These are phyloP conservation scores for Sipha maydis DNA, from an alignment of 2,888 invertebrate genomes.

Conservation along the genomic window DNA sequence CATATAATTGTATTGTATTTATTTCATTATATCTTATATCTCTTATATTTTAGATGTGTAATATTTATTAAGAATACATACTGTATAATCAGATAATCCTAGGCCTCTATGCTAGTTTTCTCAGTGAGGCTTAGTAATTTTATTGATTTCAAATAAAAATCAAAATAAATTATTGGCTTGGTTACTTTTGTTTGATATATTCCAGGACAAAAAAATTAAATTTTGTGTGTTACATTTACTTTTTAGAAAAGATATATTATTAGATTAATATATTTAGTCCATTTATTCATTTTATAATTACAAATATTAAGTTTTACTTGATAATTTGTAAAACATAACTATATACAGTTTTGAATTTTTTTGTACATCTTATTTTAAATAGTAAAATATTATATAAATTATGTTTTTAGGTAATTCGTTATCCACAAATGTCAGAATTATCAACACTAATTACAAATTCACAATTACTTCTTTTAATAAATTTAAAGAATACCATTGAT, in stretches of 20 bases:
- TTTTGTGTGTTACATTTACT: background rate
- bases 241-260: background rate
- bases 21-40: too few relatives aligned
- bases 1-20: too few relatives aligned
- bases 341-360: background rate
- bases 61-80: too few relatives aligned
- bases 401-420: constrained; percentile 52
- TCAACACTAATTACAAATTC: constrained; percentile 57
- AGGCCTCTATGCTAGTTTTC: too few relatives aligned
- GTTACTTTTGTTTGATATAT: too few relatives aligned
- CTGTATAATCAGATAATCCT: too few relatives aligned
- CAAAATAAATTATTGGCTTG: too few relatives aligned
- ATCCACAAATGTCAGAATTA: constrained; percentile 59
- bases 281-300: background rate
- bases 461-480: constrained; percentile 52
- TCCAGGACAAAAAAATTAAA: background rate
- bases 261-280: background rate
- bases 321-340: background rate
- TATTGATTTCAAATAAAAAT: too few relatives aligned
- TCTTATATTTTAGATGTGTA: too few relatives aligned
- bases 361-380: background rate
- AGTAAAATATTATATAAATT: background rate
- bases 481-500: constrained; percentile 59
- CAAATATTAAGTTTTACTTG: background rate
- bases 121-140: too few relatives aligned